These are phyloP conservation scores for Labrus mixtus DNA, from an alignment of 2,113 vertebrate genomes.

Conservation along the genomic window DNA sequence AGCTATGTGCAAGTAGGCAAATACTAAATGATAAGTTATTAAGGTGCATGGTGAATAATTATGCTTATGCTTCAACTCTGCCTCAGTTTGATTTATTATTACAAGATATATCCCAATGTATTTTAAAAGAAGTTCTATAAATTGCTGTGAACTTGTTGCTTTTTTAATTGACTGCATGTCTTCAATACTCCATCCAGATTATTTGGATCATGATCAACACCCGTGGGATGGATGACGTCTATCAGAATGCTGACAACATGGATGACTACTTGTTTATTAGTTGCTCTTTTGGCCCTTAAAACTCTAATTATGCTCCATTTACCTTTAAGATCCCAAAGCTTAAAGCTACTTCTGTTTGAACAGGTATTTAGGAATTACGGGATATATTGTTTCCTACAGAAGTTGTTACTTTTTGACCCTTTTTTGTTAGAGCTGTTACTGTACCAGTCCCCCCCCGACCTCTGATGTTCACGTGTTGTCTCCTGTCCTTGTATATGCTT, in stretches of 20 bases:
- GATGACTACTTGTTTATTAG: constrained; percentile 21
- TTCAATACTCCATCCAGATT: constrained; percentile 81
- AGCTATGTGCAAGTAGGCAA: no score
- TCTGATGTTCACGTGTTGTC: constrained; percentile 15
- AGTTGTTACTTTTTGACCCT: constrained; percentile 11
- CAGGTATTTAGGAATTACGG: constrained; percentile 14
- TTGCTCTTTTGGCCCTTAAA: constrained; percentile 25
- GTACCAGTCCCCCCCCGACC: neutral
- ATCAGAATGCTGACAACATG: constrained; percentile 12
- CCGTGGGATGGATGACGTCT: neutral
- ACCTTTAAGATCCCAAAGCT: neutral
- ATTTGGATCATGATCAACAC: constrained; percentile 91
- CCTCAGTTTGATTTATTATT: neutral
- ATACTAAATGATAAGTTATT: no score
- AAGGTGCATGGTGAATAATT: no score
- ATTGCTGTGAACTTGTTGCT: neutral
- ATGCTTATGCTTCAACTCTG: neutral
- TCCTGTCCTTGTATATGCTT: neutral
- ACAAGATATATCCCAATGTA: neutral
- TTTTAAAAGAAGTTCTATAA: neutral
- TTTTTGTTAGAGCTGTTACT: constrained; percentile 17
- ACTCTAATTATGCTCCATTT: constrained; percentile 12
- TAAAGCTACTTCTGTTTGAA: constrained; percentile 15
- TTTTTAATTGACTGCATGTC: constrained; percentile 28
- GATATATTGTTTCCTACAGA: constrained; percentile 54